Percentiles rank a stretch among this genome's conserved stretches.
phyloP scores from a whole-genome alignment of 2,888 invertebrate species.

The Alloscopus bannaensis region DNA sequence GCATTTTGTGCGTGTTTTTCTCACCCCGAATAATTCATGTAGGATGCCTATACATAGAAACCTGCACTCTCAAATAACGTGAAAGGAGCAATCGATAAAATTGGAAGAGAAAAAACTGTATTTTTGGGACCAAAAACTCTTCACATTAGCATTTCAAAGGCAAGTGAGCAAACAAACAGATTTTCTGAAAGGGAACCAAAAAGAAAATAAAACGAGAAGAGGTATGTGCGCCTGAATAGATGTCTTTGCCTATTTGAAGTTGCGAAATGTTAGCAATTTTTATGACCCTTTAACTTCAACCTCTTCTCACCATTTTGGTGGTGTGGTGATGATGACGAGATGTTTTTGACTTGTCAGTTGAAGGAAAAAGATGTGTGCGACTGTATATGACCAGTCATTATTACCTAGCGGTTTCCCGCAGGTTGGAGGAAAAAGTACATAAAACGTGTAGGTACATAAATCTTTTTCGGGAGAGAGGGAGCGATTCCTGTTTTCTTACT shows the following conservation, averaged over 20 bases:
- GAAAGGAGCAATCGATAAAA: constrained; percentile 21
- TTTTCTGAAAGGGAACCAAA: constrained; percentile 28
- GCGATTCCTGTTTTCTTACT: neutral
- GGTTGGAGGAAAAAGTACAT: constrained; percentile 57
- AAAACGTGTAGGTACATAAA: constrained; percentile 52
- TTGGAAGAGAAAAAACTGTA: constrained; percentile 32
- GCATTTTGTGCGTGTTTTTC: constrained; percentile 42
- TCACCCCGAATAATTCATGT: constrained; percentile 19
- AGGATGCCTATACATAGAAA: neutral
- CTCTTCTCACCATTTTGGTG: neutral
- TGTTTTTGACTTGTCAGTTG: constrained; percentile 43
- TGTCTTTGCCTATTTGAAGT: constrained; percentile 64
- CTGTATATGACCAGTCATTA: constrained; percentile 53
- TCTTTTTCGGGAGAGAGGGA: neutral
- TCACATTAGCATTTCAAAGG: constrained; percentile 70
- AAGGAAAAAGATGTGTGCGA: constrained; percentile 8
- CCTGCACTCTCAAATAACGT: neutral
- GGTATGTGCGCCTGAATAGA: no score
- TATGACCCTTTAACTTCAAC: constrained; percentile 64
- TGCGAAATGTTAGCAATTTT: constrained; percentile 72
- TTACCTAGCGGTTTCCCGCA: constrained; percentile 71
- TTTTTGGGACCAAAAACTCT: constrained; percentile 46
- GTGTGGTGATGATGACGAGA: constrained; percentile 4
- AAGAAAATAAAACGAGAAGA: constrained; percentile 49
- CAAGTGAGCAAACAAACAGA: constrained; percentile 53